These are phyloP conservation scores for Patagioenas fasciata DNA, from an alignment of 2,113 vertebrate species.

Conservation along the genomic window DNA sequence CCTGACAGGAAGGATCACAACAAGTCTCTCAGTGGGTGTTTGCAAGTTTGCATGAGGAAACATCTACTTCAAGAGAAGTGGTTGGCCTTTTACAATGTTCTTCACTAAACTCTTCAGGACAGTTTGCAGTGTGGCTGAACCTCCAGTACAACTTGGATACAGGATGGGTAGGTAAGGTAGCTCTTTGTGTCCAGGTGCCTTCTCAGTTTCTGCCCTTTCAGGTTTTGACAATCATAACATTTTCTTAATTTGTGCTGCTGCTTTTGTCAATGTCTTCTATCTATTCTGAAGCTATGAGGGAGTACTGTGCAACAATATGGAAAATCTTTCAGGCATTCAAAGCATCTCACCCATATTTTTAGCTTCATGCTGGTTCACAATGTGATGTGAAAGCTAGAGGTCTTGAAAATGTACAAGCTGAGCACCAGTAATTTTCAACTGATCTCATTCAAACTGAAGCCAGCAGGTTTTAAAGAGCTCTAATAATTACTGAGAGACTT, in stretches of 20 bases:
- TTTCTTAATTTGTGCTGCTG: not conserved
- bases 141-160: not conserved
- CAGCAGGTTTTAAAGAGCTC: slow-evolving; percentile 26
- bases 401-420: not conserved
- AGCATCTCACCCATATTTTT: not conserved
- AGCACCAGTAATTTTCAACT: slow-evolving; percentile 32
- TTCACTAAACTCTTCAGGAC: not conserved
- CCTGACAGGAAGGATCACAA: not conserved
- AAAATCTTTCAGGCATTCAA: not conserved
- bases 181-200: not conserved
- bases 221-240: not conserved
- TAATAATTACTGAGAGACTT: slow-evolving; percentile 55
- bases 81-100: not conserved
- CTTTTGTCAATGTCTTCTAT: not conserved
- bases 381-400: slow-evolving; percentile 25
- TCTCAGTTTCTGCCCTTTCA: not conserved
- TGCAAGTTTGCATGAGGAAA: not conserved
- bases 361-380: not conserved
- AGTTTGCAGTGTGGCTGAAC: not conserved
- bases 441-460: slow-evolving; percentile 38
- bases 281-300: not conserved
- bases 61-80: not conserved
- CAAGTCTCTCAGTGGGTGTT: not conserved
- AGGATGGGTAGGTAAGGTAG: not conserved
- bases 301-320: not conserved